Evolutionary conservation across 2,888 invertebrate species (phyloP), one percentile per base, ranked within the genome.

Genomic region (Malacosoma neustria): DNA sequence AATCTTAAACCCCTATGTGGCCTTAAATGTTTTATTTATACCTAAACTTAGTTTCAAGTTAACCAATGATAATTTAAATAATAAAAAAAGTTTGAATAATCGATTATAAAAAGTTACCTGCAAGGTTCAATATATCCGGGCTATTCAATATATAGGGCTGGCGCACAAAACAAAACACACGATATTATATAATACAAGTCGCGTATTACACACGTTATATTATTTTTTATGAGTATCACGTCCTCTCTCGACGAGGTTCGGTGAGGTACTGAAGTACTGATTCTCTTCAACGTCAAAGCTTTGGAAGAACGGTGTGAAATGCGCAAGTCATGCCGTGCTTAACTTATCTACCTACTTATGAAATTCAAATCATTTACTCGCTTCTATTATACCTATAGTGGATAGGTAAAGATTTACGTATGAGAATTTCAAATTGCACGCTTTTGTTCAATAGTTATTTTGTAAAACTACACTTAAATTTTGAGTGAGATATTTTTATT

Each of bases 321-420:
- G 84, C 82, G 82, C 80, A 82, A 81, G 77, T 82, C 84, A 81
- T 74, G 64, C 67, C 54, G 59, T 57, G 62, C 66, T 70, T 72
- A 73, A 76, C 72, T 76, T 75, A 73, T 70, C 66, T 63, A 64
- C 66, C 69, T 69, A 72, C 72, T 76, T 74, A 72, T 65, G 57
- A 74, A 76, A 70, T 75, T 73, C 68, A 71, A 74, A 74, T 70
- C 70, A 72, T 72, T 72, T 69, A 67, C 65, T 69, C 51, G 50
- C 46, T 59, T 60, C 67, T 71, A 68, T 69, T 70, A 69, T 68
- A n/a, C n/a, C n/a, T n/a, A 66, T 59, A 61, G 61, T 60, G 60
- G 54, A 64, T 60, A 62, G 57, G 56, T 54, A 52, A 54, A 49
- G 48, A 53, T 57, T 52, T 50, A 45, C 45, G 50, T 54, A 52